Conservation (phyloP, 2,797 vertebrate genomes). For the Anas georgica region DNA sequence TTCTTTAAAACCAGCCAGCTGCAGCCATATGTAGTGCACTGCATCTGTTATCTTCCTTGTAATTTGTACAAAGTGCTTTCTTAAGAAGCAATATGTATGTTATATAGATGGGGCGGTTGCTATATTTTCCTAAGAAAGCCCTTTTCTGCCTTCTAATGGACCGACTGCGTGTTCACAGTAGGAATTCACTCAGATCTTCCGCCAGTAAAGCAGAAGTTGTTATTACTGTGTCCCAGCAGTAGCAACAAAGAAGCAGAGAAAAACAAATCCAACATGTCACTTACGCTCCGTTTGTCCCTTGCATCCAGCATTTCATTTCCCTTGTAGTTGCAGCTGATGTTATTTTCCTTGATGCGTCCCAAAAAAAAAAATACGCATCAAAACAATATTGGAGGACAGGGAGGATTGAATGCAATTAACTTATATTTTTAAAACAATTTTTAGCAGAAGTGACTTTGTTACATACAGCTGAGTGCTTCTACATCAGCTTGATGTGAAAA, state of each 20-base stretch:
- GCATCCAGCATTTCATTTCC: slow-evolving; percentile 13
- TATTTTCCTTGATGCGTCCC: not conserved
- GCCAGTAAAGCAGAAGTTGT: slow-evolving; percentile 53
- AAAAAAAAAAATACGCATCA: not conserved
- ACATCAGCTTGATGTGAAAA: not conserved
- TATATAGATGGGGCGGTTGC: not conserved
- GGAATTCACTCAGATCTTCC: slow-evolving; percentile 48
- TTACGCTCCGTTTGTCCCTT: slow-evolving; percentile 41
- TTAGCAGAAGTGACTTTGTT: not conserved
- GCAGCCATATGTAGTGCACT: not conserved
- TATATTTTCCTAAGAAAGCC: slow-evolving; percentile 21
- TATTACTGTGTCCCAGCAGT: slow-evolving; percentile 63
- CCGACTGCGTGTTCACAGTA: slow-evolving; percentile 6
- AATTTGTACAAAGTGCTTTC: not conserved
- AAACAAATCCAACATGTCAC: slow-evolving; percentile 7
- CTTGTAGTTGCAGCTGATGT: not conserved
- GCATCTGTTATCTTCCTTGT: slow-evolving; percentile 16
- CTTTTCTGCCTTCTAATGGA: slow-evolving; percentile 30
- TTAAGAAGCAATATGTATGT: not conserved
- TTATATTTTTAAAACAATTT: not conserved
- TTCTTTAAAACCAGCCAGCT: slow-evolving; percentile 40
- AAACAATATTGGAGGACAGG: not conserved
- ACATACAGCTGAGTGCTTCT: not conserved
- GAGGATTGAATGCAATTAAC: not conserved
- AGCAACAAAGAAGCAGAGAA: slow-evolving; percentile 29